These are phyloP conservation scores for Allacma fusca DNA, from an alignment of 2,888 invertebrate species.

Conservation along the genomic window DNA sequence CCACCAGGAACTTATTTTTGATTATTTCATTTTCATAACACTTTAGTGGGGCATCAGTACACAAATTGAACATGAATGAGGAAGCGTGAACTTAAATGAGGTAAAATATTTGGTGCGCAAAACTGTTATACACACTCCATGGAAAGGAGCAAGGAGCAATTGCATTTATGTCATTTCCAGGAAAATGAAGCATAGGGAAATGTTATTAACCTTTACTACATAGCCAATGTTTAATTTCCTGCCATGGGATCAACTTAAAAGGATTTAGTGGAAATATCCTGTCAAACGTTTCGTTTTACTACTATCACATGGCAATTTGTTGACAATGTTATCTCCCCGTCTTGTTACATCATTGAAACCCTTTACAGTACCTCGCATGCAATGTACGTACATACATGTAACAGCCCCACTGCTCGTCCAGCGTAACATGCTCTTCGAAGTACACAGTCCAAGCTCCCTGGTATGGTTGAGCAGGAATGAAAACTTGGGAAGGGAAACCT, in stretches of 20 bases:
- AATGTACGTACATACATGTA: too few relatives aligned
- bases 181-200: background rate
- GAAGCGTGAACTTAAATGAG: too few relatives aligned
- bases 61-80: too few relatives aligned
- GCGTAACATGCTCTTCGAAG: background rate
- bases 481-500: too few relatives aligned
- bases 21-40: too few relatives aligned
- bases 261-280: slow-evolving; percentile 16
- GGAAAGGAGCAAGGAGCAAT: background rate
- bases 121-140: background rate
- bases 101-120: too few relatives aligned
- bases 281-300: slow-evolving; percentile 2
- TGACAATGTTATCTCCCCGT: background rate
- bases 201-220: slow-evolving; percentile 4
- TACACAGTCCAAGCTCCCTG: too few relatives aligned
- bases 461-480: too few relatives aligned
- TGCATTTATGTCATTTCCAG: background rate
- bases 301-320: slow-evolving; percentile 9
- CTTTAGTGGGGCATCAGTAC: too few relatives aligned
- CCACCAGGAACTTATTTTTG: too few relatives aligned
- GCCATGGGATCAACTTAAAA: background rate
- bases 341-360: background rate
- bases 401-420: background rate
- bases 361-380: background rate
- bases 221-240: slow-evolving; percentile 8